Conservation (phyloP, 64 coral and sea anemone genomes). For the Actinia equina region DNA sequence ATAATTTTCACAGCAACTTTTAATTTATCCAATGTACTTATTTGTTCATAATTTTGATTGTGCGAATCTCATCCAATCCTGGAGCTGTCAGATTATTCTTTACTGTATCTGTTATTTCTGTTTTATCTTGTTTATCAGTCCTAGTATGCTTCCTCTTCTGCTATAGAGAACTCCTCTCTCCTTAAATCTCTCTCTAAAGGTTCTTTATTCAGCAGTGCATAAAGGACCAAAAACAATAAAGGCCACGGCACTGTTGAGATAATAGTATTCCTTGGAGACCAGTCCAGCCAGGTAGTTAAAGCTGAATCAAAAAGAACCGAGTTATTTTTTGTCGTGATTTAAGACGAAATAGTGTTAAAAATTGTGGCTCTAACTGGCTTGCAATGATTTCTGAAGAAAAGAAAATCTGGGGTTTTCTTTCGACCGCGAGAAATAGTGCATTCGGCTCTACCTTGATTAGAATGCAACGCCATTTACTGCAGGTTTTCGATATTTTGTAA, state of each 20-base stretch:
- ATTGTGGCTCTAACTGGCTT: no score
- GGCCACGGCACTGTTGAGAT: conserved; percentile 79
- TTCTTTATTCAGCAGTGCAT: conserved; percentile 61
- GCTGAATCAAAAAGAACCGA: conserved; percentile 9
- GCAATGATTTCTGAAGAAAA: no score
- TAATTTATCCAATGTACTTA: conserved; percentile 24
- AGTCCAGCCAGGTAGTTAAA: conserved; percentile 69
- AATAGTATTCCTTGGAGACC: conserved; percentile 60
- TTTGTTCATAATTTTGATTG: not conserved
- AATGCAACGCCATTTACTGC: no score
- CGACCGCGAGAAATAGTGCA: no score
- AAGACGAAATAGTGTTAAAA: no score
- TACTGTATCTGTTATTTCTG: not conserved
- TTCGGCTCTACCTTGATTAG: no score
- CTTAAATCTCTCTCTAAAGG: conserved; percentile 1
- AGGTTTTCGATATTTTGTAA: no score
- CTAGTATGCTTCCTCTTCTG: no score
- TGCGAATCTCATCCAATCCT: not conserved
- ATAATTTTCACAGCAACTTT: conserved; percentile 45
- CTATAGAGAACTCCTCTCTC: not conserved
- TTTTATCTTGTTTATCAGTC: not conserved
- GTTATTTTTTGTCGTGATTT: no score
- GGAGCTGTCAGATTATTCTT: not conserved
- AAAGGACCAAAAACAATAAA: conserved; percentile 49
- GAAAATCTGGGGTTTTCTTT: no score